Percentiles rank a stretch among this genome's conserved stretches.
phyloP scores from a whole-genome alignment of 2,113 vertebrate species.

The Ctenomys sociabilis region DNA sequence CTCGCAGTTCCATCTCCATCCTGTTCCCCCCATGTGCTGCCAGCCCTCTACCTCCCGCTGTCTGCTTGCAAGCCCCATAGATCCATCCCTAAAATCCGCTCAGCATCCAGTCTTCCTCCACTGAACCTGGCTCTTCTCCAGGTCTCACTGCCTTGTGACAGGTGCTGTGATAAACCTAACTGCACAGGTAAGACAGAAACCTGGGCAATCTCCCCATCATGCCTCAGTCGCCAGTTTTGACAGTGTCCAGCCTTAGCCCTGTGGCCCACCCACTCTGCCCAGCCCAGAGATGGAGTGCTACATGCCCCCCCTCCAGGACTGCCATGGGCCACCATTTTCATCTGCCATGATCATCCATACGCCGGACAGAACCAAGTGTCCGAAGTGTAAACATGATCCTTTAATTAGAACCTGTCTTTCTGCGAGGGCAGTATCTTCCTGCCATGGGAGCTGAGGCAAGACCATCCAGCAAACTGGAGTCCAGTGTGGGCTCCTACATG shows the following conservation, averaged over 20 bases:
- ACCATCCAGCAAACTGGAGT: not conserved
- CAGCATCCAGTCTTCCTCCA: not conserved
- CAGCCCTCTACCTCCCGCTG: not conserved
- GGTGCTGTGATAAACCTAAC: not conserved
- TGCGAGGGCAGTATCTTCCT: not conserved
- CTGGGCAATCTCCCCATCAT: not conserved
- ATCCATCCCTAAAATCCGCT: no score
- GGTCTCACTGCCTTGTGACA: not conserved
- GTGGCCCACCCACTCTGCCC: not conserved
- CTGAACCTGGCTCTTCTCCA: not conserved
- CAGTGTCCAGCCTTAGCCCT: not conserved
- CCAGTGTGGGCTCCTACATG: not conserved
- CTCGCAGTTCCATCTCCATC: not conserved
- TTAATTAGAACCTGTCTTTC: not conserved
- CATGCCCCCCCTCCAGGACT: fast-evolving
- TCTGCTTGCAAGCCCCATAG: no score
- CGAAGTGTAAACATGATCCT: not conserved
- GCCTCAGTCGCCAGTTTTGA: not conserved
- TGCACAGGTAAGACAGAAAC: not conserved
- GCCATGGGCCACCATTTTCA: not conserved
- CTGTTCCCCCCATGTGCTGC: not conserved
- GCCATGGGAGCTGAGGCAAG: not conserved
- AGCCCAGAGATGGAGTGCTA: not conserved
- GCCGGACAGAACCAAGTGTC: not conserved
- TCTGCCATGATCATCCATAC: not conserved